Evolutionary conservation across 2,888 invertebrate genomes (phyloP).

Genomic region (Aphidius colemani): DNA sequence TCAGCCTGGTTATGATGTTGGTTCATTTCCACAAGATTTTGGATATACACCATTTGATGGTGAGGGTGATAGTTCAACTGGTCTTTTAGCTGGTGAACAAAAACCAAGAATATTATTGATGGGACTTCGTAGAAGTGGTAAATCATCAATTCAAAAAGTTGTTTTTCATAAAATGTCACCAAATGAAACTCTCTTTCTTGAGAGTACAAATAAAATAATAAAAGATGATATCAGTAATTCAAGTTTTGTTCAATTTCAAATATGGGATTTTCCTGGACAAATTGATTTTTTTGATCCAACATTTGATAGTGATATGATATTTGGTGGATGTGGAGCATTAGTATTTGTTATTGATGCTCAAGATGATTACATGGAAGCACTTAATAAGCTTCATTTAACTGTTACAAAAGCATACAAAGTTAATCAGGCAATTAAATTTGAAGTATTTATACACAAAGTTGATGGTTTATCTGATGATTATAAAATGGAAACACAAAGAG

Average conservation of each 20-base stretch:
- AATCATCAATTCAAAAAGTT: conserved; percentile 99
- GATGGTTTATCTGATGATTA: conserved; percentile 98
- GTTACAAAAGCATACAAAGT: conserved; percentile 95
- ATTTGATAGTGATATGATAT: conserved; percentile 95
- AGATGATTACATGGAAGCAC: conserved; percentile 97
- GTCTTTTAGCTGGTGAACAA: conserved; percentile 68
- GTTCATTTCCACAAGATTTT: conserved; percentile 89
- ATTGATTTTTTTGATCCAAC: conserved; percentile 96
- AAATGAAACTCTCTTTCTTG: conserved; percentile 97
- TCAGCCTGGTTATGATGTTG: conserved; percentile 63
- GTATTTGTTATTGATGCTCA: conserved; percentile 99
- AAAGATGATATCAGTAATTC: conserved; percentile 97
- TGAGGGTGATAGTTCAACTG: conserved; percentile 70
- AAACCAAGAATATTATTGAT: conserved; percentile 93
- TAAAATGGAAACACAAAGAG: conserved; percentile 98
- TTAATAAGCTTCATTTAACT: conserved; percentile 89
- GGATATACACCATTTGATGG: conserved; percentile 89
- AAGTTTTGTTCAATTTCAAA: conserved; percentile 99
- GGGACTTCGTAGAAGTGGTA: conserved; percentile 96
- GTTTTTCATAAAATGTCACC: conserved; percentile 99
- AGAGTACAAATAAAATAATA: conserved; percentile 97
- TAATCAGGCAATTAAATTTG: conserved; percentile 95
- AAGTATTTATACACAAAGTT: conserved; percentile 99
- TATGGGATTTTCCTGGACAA: conserved; percentile 99
- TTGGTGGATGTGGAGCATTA: conserved; percentile 95